Conservation (phyloP, 2,113 vertebrate species). For the Perca fluviatilis region DNA sequence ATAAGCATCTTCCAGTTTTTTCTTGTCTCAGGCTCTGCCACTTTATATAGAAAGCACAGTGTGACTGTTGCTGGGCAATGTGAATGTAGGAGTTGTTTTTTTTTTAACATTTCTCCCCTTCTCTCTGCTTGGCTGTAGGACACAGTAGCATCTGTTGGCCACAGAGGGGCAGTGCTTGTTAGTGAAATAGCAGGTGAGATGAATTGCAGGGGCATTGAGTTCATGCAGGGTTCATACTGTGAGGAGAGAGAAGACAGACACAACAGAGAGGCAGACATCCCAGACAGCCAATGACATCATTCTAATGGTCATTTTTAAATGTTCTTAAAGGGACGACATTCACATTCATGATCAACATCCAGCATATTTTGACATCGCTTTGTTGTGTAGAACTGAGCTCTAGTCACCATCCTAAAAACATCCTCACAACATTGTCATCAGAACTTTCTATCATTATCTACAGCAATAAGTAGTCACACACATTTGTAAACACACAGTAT, state of each 20-base stretch:
- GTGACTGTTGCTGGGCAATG: constrained; percentile 62
- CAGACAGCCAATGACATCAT: too few species aligned
- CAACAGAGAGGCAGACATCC: not conserved
- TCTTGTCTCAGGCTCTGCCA: not conserved
- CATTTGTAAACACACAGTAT: too few species aligned
- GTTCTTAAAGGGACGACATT: too few species aligned
- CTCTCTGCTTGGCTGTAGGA: not conserved
- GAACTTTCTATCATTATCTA: too few species aligned
- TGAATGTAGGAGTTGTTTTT: not conserved
- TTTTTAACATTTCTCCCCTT: not conserved
- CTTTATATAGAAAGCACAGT: constrained; percentile 42
- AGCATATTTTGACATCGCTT: not conserved
- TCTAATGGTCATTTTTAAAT: too few species aligned
- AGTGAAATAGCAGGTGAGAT: not conserved
- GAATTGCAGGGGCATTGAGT: constrained; percentile 25
- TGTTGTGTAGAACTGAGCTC: constrained; percentile 7
- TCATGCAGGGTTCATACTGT: constrained; percentile 27
- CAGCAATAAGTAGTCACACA: too few species aligned
- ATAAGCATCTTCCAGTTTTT: constrained; percentile 1
- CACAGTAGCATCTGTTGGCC: not conserved
- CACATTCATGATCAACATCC: too few species aligned
- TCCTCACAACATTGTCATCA: too few species aligned
- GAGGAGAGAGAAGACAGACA: not conserved
- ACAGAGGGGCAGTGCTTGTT: constrained; percentile 52
- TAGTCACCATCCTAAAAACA: not conserved